These are phyloP conservation scores for Synodontis membranacea DNA, from an alignment of 2,113 vertebrate species.

Conservation along the genomic window DNA sequence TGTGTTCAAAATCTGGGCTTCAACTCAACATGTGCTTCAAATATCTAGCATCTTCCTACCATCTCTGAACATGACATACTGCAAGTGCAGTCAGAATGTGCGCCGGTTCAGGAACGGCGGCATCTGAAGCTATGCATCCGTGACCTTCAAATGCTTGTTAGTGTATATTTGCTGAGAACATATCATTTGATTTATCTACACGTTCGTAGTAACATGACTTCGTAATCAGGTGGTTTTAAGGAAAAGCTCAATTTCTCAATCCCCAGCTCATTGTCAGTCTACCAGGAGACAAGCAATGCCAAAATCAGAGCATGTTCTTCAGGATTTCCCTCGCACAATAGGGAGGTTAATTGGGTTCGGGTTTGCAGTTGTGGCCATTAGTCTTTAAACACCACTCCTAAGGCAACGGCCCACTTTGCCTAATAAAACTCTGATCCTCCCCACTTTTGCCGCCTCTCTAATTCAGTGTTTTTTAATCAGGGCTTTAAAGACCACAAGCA, in stretches of 20 bases:
- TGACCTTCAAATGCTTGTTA: neutral
- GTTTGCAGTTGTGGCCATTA: conserved; percentile 32
- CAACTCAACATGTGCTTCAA: conserved; percentile 64
- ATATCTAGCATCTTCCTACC: conserved; percentile 72
- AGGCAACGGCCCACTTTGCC: neutral
- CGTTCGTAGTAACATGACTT: neutral
- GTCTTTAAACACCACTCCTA: conserved; percentile 26
- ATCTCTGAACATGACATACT: conserved; percentile 67
- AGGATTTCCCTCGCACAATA: conserved; percentile 14
- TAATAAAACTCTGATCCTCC: conserved; percentile 4
- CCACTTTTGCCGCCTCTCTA: neutral
- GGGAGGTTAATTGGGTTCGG: conserved; percentile 37
- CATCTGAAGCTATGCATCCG: conserved; percentile 17
- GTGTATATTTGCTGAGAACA: conserved; percentile 19
- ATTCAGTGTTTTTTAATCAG: conserved; percentile 11
- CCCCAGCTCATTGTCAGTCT: conserved; percentile 50
- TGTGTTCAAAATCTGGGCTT: conserved; percentile 66
- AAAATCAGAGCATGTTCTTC: conserved; percentile 38
- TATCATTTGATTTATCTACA: conserved; percentile 42
- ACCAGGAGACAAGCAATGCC: conserved; percentile 50
- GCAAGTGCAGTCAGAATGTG: conserved; percentile 65
- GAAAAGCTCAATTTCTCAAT: conserved; percentile 8
- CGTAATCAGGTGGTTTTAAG: neutral
- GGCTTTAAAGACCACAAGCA: neutral
- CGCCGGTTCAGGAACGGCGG: conserved; percentile 31